phyloP scores from a whole-genome alignment of 2,113 vertebrate genomes.

The human (Homo sapiens) region DNA sequence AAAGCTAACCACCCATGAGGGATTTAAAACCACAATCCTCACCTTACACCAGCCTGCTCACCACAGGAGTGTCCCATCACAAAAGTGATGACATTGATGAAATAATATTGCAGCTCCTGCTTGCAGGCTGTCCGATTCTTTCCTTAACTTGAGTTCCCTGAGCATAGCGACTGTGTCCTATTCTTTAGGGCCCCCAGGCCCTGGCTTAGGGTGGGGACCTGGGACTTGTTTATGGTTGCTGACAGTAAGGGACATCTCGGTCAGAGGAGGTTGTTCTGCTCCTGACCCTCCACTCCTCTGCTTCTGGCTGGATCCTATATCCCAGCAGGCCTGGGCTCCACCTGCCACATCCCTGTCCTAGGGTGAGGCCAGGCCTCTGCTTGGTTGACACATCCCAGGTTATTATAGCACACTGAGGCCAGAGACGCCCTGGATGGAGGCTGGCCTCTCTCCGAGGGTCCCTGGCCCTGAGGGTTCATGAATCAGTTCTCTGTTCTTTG shows the following conservation, averaged over 20 bases:
- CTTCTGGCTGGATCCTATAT: neutral
- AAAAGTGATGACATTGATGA: neutral
- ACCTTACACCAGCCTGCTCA: neutral
- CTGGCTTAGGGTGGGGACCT: neutral
- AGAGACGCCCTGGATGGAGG: neutral
- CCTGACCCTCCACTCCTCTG: neutral
- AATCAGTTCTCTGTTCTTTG: rapidly evolving
- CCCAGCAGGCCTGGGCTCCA: neutral
- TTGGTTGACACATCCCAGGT: neutral
- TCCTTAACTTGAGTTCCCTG: neutral
- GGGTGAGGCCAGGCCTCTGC: neutral
- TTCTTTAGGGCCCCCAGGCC: neutral
- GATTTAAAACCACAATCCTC: neutral
- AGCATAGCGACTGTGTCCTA: neutral
- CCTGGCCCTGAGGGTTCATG: neutral
- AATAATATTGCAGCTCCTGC: neutral
- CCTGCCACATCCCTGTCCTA: neutral
- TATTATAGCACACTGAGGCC: neutral
- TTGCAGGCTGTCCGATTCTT: rapidly evolving
- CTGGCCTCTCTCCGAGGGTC: neutral
- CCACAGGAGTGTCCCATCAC: neutral
- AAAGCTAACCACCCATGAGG: neutral
- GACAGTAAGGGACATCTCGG: neutral
- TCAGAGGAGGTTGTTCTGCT: neutral
- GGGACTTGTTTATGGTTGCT: neutral